These are phyloP conservation scores for Anarhynchus alexandrinus DNA, from an alignment of 2,113 vertebrate genomes.

Conservation along the genomic window DNA sequence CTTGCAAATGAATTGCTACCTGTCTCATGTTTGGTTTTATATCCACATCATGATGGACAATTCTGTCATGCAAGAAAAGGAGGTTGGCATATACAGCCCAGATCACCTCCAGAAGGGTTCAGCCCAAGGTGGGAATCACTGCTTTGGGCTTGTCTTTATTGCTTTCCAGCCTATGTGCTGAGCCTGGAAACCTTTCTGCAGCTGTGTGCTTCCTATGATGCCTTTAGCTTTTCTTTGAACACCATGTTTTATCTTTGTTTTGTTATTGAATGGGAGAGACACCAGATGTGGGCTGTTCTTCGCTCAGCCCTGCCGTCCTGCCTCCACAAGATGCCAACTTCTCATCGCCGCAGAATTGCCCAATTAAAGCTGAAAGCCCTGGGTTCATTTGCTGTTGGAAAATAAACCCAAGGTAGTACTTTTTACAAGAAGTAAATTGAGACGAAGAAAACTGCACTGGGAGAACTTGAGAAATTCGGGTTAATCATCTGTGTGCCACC, in stretches of 20 bases:
- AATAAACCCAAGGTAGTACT: neutral
- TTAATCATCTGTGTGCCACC: neutral
- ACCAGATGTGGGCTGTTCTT: neutral
- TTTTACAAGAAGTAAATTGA: neutral
- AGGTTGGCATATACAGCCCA: neutral
- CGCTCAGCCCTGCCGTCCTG: accelerated
- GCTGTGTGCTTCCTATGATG: neutral
- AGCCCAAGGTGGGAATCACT: neutral
- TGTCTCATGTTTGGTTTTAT: neutral
- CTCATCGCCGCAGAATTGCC: neutral
- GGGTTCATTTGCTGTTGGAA: neutral
- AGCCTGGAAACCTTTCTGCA: neutral
- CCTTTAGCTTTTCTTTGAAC: neutral
- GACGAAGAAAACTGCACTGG: neutral
- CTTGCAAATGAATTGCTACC: neutral
- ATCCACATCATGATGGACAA: accelerated
- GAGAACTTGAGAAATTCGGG: neutral
- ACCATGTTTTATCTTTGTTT: neutral
- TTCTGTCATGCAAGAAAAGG: neutral
- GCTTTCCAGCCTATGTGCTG: neutral
- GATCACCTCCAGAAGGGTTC: neutral
- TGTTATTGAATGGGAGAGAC: neutral
- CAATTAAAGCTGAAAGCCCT: neutral
- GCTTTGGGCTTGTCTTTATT: neutral
- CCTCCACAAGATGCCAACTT: neutral